Evolutionary conservation across 2,888 invertebrate species (phyloP).

Genomic region (Prenolepis imparis): DNA sequence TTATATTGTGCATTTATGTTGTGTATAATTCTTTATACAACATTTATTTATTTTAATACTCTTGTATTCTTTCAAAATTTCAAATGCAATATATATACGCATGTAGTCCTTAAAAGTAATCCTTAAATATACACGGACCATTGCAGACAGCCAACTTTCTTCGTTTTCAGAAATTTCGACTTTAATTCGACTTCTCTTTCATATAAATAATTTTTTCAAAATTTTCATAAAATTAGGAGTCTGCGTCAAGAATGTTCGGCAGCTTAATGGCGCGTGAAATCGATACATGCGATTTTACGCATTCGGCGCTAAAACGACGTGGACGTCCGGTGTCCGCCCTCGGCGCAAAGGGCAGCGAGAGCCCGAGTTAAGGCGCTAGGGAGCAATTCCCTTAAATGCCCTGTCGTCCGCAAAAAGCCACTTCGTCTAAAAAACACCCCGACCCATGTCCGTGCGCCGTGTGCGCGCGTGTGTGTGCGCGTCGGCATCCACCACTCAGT

Average conservation of each 20-base stretch:
- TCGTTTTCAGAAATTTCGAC: neutral
- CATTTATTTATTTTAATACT: neutral
- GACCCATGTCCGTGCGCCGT: constrained; percentile 59
- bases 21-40: neutral
- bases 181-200: neutral
- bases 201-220: neutral
- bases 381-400: constrained; percentile 86
- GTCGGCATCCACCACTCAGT: constrained; percentile 78
- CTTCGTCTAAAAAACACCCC: constrained; percentile 83
- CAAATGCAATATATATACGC: neutral
- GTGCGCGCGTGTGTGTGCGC: constrained; percentile 48
- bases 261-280: constrained; percentile 49
- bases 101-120: too few species aligned
- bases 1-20: neutral
- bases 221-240: constrained; percentile 38
- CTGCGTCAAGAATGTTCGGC: neutral
- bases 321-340: constrained; percentile 48
- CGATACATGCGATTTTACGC: constrained; percentile 54
- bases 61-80: neutral
- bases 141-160: neutral
- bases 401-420: constrained; percentile 85
- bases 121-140: neutral
- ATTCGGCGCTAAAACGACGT: constrained; percentile 56
- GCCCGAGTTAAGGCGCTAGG: constrained; percentile 77
- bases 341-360: constrained; percentile 53